Evolutionary conservation across 2,888 invertebrate species (phyloP).

Genomic region (Cosmopolites sordidus): DNA sequence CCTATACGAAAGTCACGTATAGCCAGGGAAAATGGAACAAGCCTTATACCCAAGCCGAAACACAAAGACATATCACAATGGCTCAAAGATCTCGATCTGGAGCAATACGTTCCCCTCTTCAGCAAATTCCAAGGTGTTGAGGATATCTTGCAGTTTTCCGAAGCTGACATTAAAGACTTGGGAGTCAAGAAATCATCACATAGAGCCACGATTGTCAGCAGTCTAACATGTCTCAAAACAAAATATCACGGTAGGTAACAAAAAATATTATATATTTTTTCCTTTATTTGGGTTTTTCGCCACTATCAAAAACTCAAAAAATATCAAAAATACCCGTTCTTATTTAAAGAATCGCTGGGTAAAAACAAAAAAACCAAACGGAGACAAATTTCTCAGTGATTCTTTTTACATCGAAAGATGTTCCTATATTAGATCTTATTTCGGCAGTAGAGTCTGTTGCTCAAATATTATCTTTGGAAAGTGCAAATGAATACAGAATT

Average conservation of each 20-base stretch:
- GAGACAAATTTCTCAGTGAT: too few relatives aligned
- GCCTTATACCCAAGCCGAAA: slow-evolving; percentile 35
- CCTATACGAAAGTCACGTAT: slow-evolving; percentile 39
- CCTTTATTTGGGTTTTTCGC: too few relatives aligned
- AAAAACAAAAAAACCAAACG: too few relatives aligned
- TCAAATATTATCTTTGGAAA: too few relatives aligned
- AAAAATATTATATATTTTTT: too few relatives aligned
- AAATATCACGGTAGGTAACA: slow-evolving; percentile 56
- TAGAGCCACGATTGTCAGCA: slow-evolving; percentile 60
- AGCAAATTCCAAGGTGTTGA: slow-evolving; percentile 54
- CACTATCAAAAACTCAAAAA: too few relatives aligned
- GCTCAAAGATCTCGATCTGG: slow-evolving; percentile 58
- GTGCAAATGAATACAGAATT: too few relatives aligned
- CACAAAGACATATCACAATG: slow-evolving; percentile 56
- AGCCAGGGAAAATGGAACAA: slow-evolving; percentile 30
- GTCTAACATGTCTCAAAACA: slow-evolving; percentile 58
- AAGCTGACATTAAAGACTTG: slow-evolving; percentile 57
- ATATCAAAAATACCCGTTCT: too few relatives aligned
- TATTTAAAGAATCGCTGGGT: too few relatives aligned
- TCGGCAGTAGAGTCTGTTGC: too few relatives aligned
- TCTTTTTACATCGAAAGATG: too few relatives aligned
- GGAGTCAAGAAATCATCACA: slow-evolving; percentile 62
- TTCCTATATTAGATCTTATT: too few relatives aligned
- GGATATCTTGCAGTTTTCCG: slow-evolving; percentile 55
- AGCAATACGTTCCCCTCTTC: slow-evolving; percentile 54